Evolutionary conservation across 1,140 invertebrate genomes (phyloP).

Genomic region (Meloidogyne exigua): DNA sequence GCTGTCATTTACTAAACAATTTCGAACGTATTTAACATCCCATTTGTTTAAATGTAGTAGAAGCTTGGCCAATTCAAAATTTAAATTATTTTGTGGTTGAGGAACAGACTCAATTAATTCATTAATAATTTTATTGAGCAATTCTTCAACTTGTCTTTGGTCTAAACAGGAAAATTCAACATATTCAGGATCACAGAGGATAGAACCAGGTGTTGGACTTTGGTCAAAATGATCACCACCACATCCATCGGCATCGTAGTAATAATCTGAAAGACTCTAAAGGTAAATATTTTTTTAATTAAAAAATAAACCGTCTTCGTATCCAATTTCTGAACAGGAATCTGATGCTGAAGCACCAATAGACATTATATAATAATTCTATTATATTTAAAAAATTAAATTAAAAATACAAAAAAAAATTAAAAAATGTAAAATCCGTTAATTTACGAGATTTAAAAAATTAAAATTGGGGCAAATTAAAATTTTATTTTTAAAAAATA

Average conservation of each 20-base stretch:
- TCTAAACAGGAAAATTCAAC: conserved; percentile 40
- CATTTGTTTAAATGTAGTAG: conserved; percentile 41
- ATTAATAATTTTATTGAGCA: conserved; percentile 15
- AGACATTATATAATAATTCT: background rate
- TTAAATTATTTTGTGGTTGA: conserved; percentile 19
- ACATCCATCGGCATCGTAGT: conserved; percentile 20
- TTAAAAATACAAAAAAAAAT: background rate
- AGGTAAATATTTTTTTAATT: background rate
- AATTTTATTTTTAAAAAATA: no score
- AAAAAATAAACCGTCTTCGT: conserved; percentile 3
- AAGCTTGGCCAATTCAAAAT: conserved; percentile 40
- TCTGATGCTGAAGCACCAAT: conserved; percentile 17
- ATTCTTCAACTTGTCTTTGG: conserved; percentile 27
- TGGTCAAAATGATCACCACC: conserved; percentile 25
- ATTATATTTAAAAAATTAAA: background rate
- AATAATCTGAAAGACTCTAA: conserved; percentile 35
- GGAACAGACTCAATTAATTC: conserved; percentile 23
- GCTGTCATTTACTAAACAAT: background rate
- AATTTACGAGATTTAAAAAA: background rate
- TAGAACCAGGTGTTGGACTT: conserved; percentile 25
- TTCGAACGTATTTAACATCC: conserved; percentile 40
- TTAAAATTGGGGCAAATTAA: no score
- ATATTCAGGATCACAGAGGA: conserved; percentile 38
- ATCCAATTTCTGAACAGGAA: conserved; percentile 23
- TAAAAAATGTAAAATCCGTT: background rate